Base-by-base conservation (phyloP, 2,113 vertebrate genomes). In the Suncus etruscus region DNA sequence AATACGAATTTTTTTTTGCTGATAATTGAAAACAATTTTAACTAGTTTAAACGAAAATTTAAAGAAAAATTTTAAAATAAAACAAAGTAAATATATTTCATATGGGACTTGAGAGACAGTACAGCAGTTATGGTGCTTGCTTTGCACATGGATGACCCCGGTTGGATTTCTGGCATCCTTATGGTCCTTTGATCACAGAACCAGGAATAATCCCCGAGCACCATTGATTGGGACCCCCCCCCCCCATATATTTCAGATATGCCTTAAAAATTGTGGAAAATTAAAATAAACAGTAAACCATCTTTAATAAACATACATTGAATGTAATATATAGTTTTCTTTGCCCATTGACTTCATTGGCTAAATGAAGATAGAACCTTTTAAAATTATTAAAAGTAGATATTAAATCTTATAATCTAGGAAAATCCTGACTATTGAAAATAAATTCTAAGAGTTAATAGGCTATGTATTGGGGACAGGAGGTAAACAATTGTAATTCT, bases 301-400 rank as follows among this genome's bases (percentile, higher is more conserved):
- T 95, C 87, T 93, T 70, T 91, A 90, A 54, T 85, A 50, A 91
- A 58, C 15, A 73, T 74, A 22, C 20, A 39, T 9, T 91, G 63
- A 29, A 24, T 72, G 9, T 82, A 86, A 92, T 84, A 86, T 24
- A 54, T 80, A 32, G 9, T 39, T 85, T 93, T 27, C 58, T 75
- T 90, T 84, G 22, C 29, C 24, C 45, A 61, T 16, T 89, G 61
- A 94, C 27, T 8, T 94, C 31, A 86, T 16, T 58, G 54, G 20
- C 65, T 84, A 81, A 83, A 51, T 80, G 11, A 51, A 18, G 39
- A 10, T 91, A 86, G 90, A 61, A 45, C 79, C 72, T 78, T 83
- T 66, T n/a, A 85, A 85, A 73, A 47, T 51, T 92, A 47, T 39
- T 91, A 79, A 70, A 80, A 82, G 1, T 80, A 58, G n/a, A 32